Conservation (phyloP, 2,888 invertebrate genomes). For the Pollenia labialis region DNA sequence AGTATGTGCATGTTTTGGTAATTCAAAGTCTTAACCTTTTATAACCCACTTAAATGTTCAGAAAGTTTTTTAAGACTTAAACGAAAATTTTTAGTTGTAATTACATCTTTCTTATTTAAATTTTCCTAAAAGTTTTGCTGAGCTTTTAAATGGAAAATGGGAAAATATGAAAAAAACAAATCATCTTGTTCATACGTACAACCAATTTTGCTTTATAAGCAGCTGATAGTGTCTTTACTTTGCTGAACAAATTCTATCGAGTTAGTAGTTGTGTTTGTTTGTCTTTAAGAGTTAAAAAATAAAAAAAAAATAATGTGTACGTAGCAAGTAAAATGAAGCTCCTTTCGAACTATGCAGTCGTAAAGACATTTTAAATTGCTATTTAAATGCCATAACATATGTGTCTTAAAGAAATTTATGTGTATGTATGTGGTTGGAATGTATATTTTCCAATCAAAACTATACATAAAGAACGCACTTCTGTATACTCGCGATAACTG, state of each 20-base stretch:
- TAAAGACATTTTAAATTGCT: constrained; percentile 71
- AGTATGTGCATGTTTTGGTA: neutral
- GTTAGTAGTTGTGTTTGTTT: constrained; percentile 7
- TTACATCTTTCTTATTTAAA: constrained; percentile 46
- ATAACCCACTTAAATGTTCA: constrained; percentile 59
- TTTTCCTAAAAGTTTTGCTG: constrained; percentile 9
- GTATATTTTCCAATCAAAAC: neutral
- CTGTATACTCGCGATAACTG: neutral
- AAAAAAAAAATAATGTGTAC: neutral
- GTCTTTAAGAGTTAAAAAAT: constrained; percentile 21
- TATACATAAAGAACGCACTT: neutral
- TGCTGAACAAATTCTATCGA: constrained; percentile 10
- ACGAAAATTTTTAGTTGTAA: constrained; percentile 55
- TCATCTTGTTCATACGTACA: constrained; percentile 31
- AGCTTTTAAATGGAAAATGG: constrained; percentile 1
- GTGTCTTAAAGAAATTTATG: constrained; percentile 59
- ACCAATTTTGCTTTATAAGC: constrained; percentile 19
- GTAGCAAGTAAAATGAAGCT: constrained; percentile 21
- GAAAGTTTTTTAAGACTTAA: constrained; percentile 37
- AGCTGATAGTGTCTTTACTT: neutral
- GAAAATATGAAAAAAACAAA: constrained; percentile 6
- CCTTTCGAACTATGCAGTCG: constrained; percentile 30
- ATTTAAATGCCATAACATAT: constrained; percentile 71
- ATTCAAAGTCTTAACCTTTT: constrained; percentile 49
- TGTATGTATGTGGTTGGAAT: neutral